Evolutionary conservation across 2,797 vertebrate species (phyloP), one percentile per base, ranked within the genome.

Genomic region (Oreortyx pictus): DNA sequence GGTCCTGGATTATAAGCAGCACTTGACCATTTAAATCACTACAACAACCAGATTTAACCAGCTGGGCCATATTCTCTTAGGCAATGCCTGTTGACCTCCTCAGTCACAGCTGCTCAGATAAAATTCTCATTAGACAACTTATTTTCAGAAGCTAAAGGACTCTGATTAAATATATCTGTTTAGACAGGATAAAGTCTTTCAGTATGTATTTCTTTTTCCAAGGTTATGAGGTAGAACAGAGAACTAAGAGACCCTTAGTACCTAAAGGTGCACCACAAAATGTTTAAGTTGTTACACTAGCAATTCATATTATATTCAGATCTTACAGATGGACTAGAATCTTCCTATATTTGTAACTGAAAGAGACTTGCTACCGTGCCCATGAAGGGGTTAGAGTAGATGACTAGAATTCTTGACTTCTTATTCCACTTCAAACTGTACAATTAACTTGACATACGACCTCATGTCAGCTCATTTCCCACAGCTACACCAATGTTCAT

Each of bases 21-120:
- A 99, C 98, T 99, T 99, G 98, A 99, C 99, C 98, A 98, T 98
- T 99, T 99, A 98, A 98, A 98, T 99, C 98, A 98, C 98, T 98
- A 98, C 98, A 98, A 98, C 98, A 98, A 99, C 98, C 98, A 98
- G 98, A 98, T 98, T 98, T 98, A 97, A 98, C 98, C 99, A 99
- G 98, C 99, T 99, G 99, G 98, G 98, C 98, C 97, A 98, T 98
- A 98, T 98, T 99, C 97, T 98, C 97, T 96, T 97, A 97, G 97
- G 97, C 97, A 96, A 96, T 97, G 97, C 94, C 96, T 98, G 97
- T 96, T 98, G 98, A 98, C 97, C 97, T 97, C 97, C 97, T 97
- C 97, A 97, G 96, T 96, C 96, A 91, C 97, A 97, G 97, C 97
- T 97, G 97, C 97, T 98, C 96, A 97, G 96, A 96, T 97, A 96